These are phyloP conservation scores for Rutilus rutilus DNA, from an alignment of 2,113 vertebrate species.

Conservation along the genomic window DNA sequence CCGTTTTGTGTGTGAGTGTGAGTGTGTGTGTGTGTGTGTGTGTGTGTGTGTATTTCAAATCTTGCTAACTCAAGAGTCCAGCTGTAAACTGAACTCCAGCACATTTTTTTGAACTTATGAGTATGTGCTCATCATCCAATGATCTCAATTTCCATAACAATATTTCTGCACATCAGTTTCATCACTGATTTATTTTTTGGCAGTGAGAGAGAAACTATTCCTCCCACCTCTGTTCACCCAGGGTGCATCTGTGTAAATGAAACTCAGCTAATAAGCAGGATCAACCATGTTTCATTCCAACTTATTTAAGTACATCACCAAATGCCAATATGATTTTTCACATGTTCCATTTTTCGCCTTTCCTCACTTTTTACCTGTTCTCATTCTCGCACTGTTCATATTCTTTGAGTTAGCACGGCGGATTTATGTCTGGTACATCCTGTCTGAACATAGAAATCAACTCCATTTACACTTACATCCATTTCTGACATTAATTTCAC, in stretches of 20 bases:
- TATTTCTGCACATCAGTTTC: conserved; percentile 14
- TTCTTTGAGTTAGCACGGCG: conserved; percentile 61
- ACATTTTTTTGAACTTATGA: not conserved
- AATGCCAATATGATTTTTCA: conserved; percentile 36
- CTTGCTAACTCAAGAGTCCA: not conserved
- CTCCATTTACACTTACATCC: not conserved
- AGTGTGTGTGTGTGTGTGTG: too few relatives aligned
- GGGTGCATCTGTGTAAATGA: conserved; percentile 28
- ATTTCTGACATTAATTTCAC: not conserved
- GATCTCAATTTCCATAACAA: not conserved
- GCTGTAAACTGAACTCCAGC: not conserved
- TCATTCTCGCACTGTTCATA: conserved; percentile 65
- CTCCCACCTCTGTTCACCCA: conserved; percentile 35
- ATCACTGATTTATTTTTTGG: not conserved
- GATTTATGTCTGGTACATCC: conserved; percentile 37
- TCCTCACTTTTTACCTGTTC: conserved; percentile 50
- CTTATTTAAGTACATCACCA: conserved; percentile 71
- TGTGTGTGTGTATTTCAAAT: not conserved
- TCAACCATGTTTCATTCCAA: conserved; percentile 66
- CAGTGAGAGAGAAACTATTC: conserved; percentile 39
- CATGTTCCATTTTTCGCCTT: conserved; percentile 42
- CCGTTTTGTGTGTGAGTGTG: too few relatives aligned
- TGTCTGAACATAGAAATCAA: not conserved
- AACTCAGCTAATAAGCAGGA: conserved; percentile 53
- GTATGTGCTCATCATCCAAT: not conserved